phyloP scores from a whole-genome alignment of 2,797 vertebrate genomes.

The Nannoperca obscura region DNA sequence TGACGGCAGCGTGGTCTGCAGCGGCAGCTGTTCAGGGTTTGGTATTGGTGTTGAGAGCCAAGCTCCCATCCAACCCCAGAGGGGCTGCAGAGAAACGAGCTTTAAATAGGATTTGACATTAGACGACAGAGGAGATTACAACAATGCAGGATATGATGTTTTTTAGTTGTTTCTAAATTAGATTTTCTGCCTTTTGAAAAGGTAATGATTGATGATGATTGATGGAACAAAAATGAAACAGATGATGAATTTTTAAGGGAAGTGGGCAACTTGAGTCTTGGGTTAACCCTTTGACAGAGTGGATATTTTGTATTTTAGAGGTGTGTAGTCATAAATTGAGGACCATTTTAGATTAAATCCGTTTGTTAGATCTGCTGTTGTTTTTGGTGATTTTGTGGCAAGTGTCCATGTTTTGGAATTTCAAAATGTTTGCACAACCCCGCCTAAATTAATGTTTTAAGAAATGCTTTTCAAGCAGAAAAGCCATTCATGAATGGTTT shows the following conservation, averaged over 20 bases:
- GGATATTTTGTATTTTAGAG: neutral
- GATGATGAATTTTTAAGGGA: neutral
- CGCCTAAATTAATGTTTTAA: neutral
- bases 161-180: slow-evolving; percentile 4
- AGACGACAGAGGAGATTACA: neutral
- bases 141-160: neutral
- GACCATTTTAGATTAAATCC: neutral
- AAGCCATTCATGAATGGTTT: neutral
- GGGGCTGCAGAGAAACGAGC: slow-evolving; percentile 26
- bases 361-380: neutral
- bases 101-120: slow-evolving; percentile 54
- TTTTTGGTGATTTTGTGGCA: neutral
- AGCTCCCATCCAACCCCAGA: slow-evolving; percentile 36
- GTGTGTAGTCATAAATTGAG: neutral
- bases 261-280: neutral
- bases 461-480: neutral
- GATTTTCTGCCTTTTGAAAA: slow-evolving; percentile 15
- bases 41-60: slow-evolving; percentile 40
- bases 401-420: neutral
- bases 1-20: slow-evolving; percentile 12
- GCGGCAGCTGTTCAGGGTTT: slow-evolving; percentile 61
- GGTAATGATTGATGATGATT: neutral
- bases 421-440: neutral
- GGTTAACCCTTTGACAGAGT: neutral
- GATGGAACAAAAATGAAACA: neutral